Evolutionary conservation across 2,797 vertebrate species (phyloP).

Genomic region (Okamejei kenojei): DNA sequence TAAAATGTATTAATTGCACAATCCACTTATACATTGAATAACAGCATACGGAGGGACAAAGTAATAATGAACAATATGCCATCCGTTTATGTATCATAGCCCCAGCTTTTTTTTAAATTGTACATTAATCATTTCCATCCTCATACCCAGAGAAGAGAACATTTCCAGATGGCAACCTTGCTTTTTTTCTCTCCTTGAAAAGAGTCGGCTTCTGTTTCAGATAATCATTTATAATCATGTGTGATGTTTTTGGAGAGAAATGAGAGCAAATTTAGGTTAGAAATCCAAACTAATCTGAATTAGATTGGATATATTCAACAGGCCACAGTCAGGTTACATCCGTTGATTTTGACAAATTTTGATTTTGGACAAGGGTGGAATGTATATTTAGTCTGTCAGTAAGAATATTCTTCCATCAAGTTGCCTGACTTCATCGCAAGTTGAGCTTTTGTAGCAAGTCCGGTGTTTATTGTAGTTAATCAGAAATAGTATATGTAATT

Average conservation of each 20-base stretch:
- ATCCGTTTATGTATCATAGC: not conserved
- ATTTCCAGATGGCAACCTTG: slow-evolving; percentile 28
- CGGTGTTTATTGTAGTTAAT: not conserved
- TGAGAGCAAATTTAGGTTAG: slow-evolving; percentile 35
- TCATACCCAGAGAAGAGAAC: slow-evolving; percentile 13
- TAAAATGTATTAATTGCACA: not conserved
- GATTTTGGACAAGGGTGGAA: not conserved
- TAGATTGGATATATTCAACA: not conserved
- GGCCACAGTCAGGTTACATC: not conserved
- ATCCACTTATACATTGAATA: not conserved
- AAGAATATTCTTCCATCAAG: not conserved
- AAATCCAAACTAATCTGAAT: slow-evolving; percentile 33
- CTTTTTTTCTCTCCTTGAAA: not conserved
- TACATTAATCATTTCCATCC: not conserved
- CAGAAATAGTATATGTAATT: not conserved
- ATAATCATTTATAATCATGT: slow-evolving; percentile 29
- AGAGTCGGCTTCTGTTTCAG: slow-evolving; percentile 21
- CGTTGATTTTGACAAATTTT: not conserved
- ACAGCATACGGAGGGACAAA: not conserved
- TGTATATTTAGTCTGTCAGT: not conserved
- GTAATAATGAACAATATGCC: not conserved
- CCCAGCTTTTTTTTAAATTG: not conserved
- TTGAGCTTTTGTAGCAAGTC: not conserved
- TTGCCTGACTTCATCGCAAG: not conserved
- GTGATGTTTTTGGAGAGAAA: slow-evolving; percentile 25